Evolutionary conservation across 2,888 invertebrate genomes (phyloP), one percentile per base, ranked within the genome.

Genomic region (Scaptodrosophila latifasciaeformis): DNA sequence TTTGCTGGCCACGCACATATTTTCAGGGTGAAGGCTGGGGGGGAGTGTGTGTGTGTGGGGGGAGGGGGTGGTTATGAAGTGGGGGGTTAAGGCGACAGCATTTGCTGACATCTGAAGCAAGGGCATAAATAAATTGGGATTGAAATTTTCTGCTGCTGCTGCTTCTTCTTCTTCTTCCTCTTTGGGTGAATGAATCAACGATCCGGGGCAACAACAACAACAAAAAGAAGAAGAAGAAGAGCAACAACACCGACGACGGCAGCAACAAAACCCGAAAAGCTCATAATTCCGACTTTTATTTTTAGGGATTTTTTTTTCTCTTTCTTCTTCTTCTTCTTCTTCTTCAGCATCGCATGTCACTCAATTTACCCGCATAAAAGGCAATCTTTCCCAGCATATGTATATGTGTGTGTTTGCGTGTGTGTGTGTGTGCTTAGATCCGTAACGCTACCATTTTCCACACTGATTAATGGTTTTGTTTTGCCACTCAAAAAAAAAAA

Each of bases 261-360:
- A 6, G 39, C 3, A 21, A 18, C 19, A 37, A 37, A 15, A 3
- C 39, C 39, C 42, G 54, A 55, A 69, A 65, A 79, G 68, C 79
- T 74, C 79, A 81, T 81, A 79, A 79, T 79, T 81, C 70, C 80
- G 70, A 75, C 70, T 81, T 77, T 77, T 77, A 74, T 81, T 76
- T 79, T 74, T 80, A n/a, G 65, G 71, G 78, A 74, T 67, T 77
- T n/a, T n/a, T n/a, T n/a, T n/a, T n/a, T n/a, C n/a, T n/a, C n/a
- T n/a, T n/a, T n/a, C n/a, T n/a, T n/a, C n/a, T n/a, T n/a, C n/a
- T n/a, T n/a, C n/a, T n/a, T n/a, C n/a, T n/a, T n/a, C n/a, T n/a
- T n/a, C n/a, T n/a, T 70, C 67, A 63, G 70, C 75, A 72, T 79
- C 70, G 67, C 72, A 78, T 74, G 79, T 76, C 79, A 69, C 18